Evolutionary conservation across 2,797 vertebrate genomes (phyloP), one percentile per base, ranked within the genome.

Genomic region (Enteromius unitaeniatus): DNA sequence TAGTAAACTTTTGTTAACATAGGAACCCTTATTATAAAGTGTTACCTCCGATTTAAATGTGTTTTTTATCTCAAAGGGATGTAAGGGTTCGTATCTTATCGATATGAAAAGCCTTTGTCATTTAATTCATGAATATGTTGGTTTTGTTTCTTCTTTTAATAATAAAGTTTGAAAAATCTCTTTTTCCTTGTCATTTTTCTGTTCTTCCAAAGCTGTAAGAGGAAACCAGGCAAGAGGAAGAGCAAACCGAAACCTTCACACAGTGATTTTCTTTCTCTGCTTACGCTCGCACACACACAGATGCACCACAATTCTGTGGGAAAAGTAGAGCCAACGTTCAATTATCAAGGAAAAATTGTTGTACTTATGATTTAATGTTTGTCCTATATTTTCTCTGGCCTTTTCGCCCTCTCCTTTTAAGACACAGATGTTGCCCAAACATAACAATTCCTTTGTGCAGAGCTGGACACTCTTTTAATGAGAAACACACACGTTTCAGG

Each of bases 361-460:
- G 83, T 55, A 62, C 81, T 80, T 70, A 26, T 88, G 83, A 88
- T 85, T 87, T 88, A 86, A 82, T 58, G 79, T 88, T 84, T 77
- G 86, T 85, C 68, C 67, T 58, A 45, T 84, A 85, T 88, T 90
- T 64, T 86, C 72, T 74, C 82, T 88, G 67, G 79, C 75, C 58
- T 82, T 84, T 81, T 81, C 60, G 34, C 58, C 73, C 49, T 49
- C 23, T 58, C 67, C 55, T 81, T 86, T 64, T 73, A 86, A 93
- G 93, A 86, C 88, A 91, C 40, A 89, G 65, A 7, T 3, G 4
- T 55, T 40, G 85, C 92, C 88, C 94, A 94, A 93, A 92, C 91
- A 86, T 76, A 86, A 82, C 74, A 87, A 78, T 85, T 84, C 75
- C 73, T 74, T 70, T 70, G 69, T 68, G 75, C 28, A 19, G 78